Evolutionary conservation across 2,113 vertebrate species (phyloP).

Genomic region (Podilymbus podiceps): DNA sequence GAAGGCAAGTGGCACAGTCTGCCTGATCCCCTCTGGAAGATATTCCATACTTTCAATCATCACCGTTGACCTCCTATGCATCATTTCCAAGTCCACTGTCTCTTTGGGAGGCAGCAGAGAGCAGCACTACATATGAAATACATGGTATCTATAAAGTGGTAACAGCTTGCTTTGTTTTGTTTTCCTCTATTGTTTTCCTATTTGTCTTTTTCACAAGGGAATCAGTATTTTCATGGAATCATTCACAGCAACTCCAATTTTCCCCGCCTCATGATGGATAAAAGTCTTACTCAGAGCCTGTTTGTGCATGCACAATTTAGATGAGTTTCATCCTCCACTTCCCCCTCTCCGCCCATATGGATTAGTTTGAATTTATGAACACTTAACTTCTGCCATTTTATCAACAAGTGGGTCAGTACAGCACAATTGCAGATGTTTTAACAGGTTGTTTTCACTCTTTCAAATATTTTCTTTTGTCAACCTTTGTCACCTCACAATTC

Average conservation of each 20-base stretch:
- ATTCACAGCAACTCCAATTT: not conserved
- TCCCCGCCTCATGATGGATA: fast-evolving
- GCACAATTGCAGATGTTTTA: not conserved
- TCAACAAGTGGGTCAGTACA: not conserved
- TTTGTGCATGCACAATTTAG: not conserved
- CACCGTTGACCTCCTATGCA: not conserved
- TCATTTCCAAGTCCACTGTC: not conserved
- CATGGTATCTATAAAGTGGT: not conserved
- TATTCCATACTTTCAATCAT: not conserved
- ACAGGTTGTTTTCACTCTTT: not conserved
- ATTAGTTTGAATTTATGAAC: not conserved
- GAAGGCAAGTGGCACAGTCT: not conserved
- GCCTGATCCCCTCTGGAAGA: not conserved
- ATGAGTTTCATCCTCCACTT: not conserved
- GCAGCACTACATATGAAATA: not conserved
- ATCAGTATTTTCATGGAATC: not conserved
- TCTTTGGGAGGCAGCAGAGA: not conserved
- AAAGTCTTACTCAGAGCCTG: not conserved
- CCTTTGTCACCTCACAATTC: not conserved
- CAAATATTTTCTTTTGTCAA: not conserved
- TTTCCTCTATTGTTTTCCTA: not conserved
- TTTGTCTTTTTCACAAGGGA: not conserved
- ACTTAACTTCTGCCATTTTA: not conserved
- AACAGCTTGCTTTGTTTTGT: not conserved
- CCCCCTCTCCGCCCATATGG: not conserved